Base-by-base conservation (phyloP, 2,797 vertebrate species). In the Erethizon dorsatum region DNA sequence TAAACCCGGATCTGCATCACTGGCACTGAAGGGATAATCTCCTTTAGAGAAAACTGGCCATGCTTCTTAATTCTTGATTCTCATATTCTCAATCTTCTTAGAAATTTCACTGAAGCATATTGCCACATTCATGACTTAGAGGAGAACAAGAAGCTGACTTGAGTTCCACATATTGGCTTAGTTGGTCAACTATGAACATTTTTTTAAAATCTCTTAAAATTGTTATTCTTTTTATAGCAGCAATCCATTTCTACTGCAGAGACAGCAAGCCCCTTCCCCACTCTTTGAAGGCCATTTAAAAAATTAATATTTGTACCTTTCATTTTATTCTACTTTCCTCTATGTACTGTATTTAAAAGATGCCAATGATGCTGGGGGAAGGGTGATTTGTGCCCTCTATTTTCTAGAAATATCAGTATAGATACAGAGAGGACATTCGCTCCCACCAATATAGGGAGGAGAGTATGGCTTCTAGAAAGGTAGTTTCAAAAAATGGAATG, bases 341-440 rank as follows among this genome's bases (percentile, higher is more conserved):
- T 87, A 79, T 85, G 57, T 17, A 77, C 45, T 77, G 45, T 93
- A 83, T 85, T 92, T 88, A 82, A 88, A 95, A 96, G 90, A 80
- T 59, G 18, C 45, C 15, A 56, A 88, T 8, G 31, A 69, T 91
- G 31, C 67, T 77, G 20, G 59, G 10, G 61, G 26, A 83, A 79
- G 31, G 73, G 26, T 31, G 71, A 5, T 67, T 87, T 89, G 37
- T 18, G 8, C 31, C 20, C 59, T 90, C 33, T 73, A 1, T n/a
- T 56, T 93, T 71, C 37, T 12, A 54, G 83, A 89, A 94, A 67
- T 20, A 67, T 33, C 56, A 41, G 2, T 37, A 20, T 37, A 86
- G n/a, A 93, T 41, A 28, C 17, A 69, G 56, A 73, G 61, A 71
- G n/a, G 47, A 28, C 84, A 26, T 0, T 54, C 91, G 26, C 33